These are phyloP conservation scores for Atherinomorus stipes DNA, from an alignment of 2,113 vertebrate genomes.

Conservation along the genomic window DNA sequence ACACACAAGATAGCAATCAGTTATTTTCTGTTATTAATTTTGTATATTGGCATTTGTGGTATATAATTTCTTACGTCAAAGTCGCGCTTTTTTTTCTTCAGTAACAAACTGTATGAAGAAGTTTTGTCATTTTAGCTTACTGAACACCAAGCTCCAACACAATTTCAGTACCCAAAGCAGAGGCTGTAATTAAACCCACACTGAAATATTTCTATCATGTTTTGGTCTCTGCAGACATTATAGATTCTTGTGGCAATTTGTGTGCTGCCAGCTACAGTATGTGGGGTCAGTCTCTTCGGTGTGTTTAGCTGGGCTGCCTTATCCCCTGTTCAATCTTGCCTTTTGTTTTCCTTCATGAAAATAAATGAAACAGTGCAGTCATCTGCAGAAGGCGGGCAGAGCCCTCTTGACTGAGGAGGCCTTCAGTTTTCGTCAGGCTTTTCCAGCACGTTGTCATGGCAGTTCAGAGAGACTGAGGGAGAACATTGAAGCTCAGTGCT, in stretches of 20 bases:
- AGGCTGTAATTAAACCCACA: constrained; percentile 52
- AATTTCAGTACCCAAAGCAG: constrained; percentile 28
- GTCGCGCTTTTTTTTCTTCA: background rate
- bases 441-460: constrained; percentile 74
- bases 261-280: constrained; percentile 38
- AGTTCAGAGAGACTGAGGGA: constrained; percentile 72
- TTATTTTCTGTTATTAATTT: background rate
- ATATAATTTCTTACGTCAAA: background rate
- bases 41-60: background rate
- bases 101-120: constrained; percentile 5
- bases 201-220: constrained; percentile 51
- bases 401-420: constrained; percentile 78
- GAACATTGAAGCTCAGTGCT: constrained; percentile 62
- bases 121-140: background rate
- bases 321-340: constrained; percentile 71
- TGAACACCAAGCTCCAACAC: background rate
- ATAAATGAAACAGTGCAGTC: constrained; percentile 78
- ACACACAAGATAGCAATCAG: too few species aligned
- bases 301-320: constrained; percentile 62
- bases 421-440: constrained; percentile 75
- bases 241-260: constrained; percentile 54
- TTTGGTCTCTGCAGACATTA: constrained; percentile 25
- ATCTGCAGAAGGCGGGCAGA: constrained; percentile 71
- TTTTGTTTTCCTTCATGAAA: constrained; percentile 78
- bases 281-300: constrained; percentile 68